Conservation (phyloP, 2,888 invertebrate species). For the Cerastis leucographa region DNA sequence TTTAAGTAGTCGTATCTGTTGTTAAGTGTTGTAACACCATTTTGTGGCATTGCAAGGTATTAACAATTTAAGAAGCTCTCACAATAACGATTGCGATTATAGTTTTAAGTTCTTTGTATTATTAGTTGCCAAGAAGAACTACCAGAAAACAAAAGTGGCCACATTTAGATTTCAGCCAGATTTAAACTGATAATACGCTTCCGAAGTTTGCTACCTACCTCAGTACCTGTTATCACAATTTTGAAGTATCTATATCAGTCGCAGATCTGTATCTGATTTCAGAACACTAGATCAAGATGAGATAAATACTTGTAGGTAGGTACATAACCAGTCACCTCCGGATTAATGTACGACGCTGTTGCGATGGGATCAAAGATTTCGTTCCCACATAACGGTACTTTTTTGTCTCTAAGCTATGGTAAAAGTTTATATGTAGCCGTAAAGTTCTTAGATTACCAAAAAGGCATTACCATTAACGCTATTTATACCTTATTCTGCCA, state of each 20-base stretch:
- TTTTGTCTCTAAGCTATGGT: constrained; percentile 8
- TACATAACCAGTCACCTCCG: too few species aligned
- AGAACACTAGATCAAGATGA: constrained; percentile 14
- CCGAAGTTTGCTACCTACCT: not conserved
- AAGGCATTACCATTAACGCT: not conserved
- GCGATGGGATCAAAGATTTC: constrained; percentile 39
- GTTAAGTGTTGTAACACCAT: constrained; percentile 18
- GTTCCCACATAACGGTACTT: constrained; percentile 20
- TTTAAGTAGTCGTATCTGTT: constrained; percentile 16
- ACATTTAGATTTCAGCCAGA: constrained; percentile 20
- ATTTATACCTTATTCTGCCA: not conserved
- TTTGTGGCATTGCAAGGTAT: constrained; percentile 45
- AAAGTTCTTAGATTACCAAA: not conserved
- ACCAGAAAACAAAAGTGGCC: not conserved
- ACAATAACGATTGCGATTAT: not conserved
- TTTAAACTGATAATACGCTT: constrained; percentile 13
- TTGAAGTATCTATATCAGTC: constrained; percentile 19
- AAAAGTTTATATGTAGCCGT: not conserved
- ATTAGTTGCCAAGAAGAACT: constrained; percentile 21
- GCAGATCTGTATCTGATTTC: constrained; percentile 26
- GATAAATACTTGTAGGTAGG: constrained; percentile 6
- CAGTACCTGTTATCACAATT: not conserved
- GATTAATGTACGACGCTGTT: constrained; percentile 8
- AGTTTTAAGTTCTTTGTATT: constrained; percentile 6
- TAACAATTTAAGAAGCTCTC: constrained; percentile 4